Evolutionary conservation across 2,888 invertebrate species (phyloP).

Genomic region (Chromoteleia sp.): DNA sequence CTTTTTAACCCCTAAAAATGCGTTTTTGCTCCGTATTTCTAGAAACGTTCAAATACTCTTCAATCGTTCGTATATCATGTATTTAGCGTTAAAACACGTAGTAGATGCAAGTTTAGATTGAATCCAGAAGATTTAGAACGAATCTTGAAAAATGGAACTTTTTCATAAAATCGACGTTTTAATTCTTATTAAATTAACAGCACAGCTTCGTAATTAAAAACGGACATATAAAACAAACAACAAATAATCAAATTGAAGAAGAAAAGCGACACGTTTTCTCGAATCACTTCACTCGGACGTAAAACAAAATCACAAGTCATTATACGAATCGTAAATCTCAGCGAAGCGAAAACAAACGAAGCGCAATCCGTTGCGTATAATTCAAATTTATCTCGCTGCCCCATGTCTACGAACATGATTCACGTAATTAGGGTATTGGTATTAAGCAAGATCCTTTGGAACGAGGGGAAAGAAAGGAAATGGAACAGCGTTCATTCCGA

Average conservation of each 20-base stretch:
- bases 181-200: neutral
- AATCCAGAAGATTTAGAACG: too few species aligned
- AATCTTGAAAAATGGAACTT: too few species aligned
- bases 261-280: neutral
- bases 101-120: too few species aligned
- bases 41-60: too few species aligned
- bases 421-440: constrained; percentile 1
- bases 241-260: neutral
- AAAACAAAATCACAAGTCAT: constrained; percentile 6
- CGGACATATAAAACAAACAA: neutral
- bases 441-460: constrained; percentile 3
- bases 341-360: neutral
- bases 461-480: neutral
- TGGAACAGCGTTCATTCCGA: neutral
- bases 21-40: too few species aligned
- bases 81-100: too few species aligned
- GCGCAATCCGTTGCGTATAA: neutral
- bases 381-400: neutral
- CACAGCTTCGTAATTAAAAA: neutral
- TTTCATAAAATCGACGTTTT: too few species aligned
- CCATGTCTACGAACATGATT: neutral
- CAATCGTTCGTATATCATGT: too few species aligned
- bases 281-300: neutral
- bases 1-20: too few species aligned
- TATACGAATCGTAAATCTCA: neutral